Evolutionary conservation across 2,888 invertebrate genomes (phyloP), one percentile per base, ranked within the genome.

Genomic region (Acleris cristana): DNA sequence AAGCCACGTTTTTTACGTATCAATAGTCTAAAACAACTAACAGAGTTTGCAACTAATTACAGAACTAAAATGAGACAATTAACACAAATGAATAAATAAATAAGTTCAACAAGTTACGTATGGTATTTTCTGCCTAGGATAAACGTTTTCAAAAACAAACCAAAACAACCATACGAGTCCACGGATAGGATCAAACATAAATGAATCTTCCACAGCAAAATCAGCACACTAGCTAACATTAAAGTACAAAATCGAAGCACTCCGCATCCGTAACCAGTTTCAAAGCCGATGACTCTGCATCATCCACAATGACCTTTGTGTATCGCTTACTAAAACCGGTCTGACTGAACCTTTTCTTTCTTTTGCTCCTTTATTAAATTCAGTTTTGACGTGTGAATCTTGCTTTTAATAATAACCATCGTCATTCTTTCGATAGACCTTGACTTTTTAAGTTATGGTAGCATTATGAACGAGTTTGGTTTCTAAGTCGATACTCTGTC

Each of bases 241-340:
- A 61, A 26, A 51, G 60, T 60, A 52, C 52, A 34, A 48, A 16
- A 26, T 48, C 44, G 48, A 48, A 48, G 45, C 23, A 44, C 58
- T 61, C 40, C 51, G 30, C 45, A 67, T 61, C 40, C 51, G 30
- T 52, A 67, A 67, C 67, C 67, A 63, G 67, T 67, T 65, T 53
- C 63, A 19, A 51, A 60, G 45, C 45, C 56, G 61, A 60, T 60
- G 59, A 60, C 40, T 49, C 55, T 63, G 44, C 64, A 67, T 67
- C 74, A 78, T 80, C 79, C 79, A 71, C 78, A 80, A 76, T 80
- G 80, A 80, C 80, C 80, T 80, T 79, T 80, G 75, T 78, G 79
- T 79, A 79, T 79, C 71, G 78, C 75, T 74, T 75, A 76, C 71
- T 71, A 72, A 57, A 80, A 80, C 80, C 78, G 78, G 80, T 79